These are phyloP conservation scores for Steinernema hermaphroditum DNA, from an alignment of 2,888 invertebrate species.

Conservation along the genomic window DNA sequence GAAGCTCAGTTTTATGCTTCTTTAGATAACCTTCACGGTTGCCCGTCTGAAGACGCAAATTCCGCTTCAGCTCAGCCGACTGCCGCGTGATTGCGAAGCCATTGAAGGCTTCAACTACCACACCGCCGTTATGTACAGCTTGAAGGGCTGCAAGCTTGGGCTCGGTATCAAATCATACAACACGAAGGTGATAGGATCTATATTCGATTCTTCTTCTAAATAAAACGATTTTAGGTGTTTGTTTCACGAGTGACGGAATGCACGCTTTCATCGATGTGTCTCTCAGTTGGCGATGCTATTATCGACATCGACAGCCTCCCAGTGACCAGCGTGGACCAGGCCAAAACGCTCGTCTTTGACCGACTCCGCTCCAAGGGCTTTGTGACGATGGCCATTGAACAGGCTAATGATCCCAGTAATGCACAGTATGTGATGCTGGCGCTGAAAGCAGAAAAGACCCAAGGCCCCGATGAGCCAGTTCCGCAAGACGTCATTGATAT, in stretches of 20 bases:
- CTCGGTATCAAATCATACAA: slow-evolving; percentile 34
- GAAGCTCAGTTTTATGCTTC: too few species aligned
- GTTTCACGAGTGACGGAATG: slow-evolving; percentile 32
- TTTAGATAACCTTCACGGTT: neutral
- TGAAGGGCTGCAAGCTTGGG: neutral
- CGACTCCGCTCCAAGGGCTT: slow-evolving; percentile 1
- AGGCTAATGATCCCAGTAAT: slow-evolving; percentile 4
- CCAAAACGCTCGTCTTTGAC: slow-evolving; percentile 1
- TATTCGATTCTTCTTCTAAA: neutral
- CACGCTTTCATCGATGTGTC: slow-evolving; percentile 29
- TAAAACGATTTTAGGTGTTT: slow-evolving; percentile 9
- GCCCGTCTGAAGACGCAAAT: neutral
- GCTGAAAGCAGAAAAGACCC: neutral
- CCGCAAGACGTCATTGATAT: slow-evolving; percentile 11
- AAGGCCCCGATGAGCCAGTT: neutral
- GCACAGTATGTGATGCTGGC: slow-evolving; percentile 18
- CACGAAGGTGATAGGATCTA: slow-evolving; percentile 11
- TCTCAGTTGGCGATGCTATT: slow-evolving; percentile 34
- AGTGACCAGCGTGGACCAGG: slow-evolving; percentile 33
- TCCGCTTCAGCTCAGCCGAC: neutral
- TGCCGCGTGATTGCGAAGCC: neutral
- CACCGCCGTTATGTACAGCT: neutral
- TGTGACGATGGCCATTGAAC: slow-evolving; percentile 25
- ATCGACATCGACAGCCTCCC: slow-evolving; percentile 32
- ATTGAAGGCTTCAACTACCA: slow-evolving; percentile 16